Conservation (phyloP, 2,797 vertebrate species). For the Garrulus glandarius region DNA sequence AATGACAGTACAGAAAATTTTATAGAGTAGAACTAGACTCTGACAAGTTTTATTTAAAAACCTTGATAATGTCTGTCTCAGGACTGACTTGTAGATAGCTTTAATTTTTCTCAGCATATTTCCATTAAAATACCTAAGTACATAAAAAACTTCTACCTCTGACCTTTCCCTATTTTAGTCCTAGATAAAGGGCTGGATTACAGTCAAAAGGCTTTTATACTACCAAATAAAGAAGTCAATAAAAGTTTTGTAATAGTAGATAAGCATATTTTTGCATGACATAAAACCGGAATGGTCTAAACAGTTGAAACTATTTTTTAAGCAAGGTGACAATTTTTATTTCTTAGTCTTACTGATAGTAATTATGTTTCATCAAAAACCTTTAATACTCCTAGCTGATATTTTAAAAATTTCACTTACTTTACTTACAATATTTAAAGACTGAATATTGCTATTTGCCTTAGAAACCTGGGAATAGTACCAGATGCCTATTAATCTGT, state of each 20-base stretch:
- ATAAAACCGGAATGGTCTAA: neutral
- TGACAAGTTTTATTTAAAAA: neutral
- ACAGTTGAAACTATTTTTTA: neutral
- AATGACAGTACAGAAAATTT: neutral
- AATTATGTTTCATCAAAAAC: neutral
- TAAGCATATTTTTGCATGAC: slow-evolving; percentile 1
- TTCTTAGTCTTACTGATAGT: neutral
- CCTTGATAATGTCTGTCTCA: neutral
- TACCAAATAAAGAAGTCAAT: slow-evolving; percentile 11
- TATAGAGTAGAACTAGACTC: neutral
- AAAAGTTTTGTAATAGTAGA: slow-evolving; percentile 15
- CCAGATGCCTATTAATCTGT: neutral
- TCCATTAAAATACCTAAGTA: slow-evolving; percentile 21
- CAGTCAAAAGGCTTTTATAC: slow-evolving; percentile 6
- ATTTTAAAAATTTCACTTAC: neutral
- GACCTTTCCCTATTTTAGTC: slow-evolving; percentile 3
- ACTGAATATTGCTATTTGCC: neutral
- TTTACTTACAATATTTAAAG: neutral
- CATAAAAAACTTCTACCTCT: neutral
- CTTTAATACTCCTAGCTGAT: neutral
- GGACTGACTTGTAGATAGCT: neutral
- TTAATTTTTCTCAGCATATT: neutral
- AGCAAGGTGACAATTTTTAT: neutral
- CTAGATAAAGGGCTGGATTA: slow-evolving; percentile 30
- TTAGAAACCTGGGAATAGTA: slow-evolving; percentile 14